Conservation (phyloP, 2,888 invertebrate species). For the Escarpia spicata region DNA sequence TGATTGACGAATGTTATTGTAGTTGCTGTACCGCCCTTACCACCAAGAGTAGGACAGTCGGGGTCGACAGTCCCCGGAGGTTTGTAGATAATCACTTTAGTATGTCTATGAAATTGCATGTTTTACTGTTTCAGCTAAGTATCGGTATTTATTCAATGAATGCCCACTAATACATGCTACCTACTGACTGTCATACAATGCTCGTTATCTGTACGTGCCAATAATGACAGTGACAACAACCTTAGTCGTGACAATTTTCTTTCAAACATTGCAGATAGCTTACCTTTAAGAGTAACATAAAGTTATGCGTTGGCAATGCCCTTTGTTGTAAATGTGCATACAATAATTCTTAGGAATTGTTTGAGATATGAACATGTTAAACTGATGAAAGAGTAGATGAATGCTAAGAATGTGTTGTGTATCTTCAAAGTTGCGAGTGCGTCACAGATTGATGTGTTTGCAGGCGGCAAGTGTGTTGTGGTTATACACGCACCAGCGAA, state of each 20-base stretch:
- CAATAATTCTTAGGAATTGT: not conserved
- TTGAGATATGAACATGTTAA: not conserved
- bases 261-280: not conserved
- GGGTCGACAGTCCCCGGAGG: too few relatives aligned
- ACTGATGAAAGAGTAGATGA: too few relatives aligned
- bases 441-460: not conserved
- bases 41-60: not conserved
- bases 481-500: not conserved
- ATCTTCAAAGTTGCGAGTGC: not conserved
- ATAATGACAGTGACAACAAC: not conserved
- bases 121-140: not conserved
- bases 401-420: not conserved
- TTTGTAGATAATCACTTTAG: too few relatives aligned
- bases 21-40: not conserved
- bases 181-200: not conserved
- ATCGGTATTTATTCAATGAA: not conserved
- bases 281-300: not conserved
- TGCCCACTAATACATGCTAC: not conserved
- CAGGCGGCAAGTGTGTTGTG: slow-evolving; percentile 16
- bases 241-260: not conserved
- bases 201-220: not conserved
- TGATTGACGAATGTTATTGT: not conserved
- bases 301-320: not conserved
- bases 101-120: too few relatives aligned
- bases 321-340: not conserved